Evolutionary conservation across 2,113 vertebrate species (phyloP), one percentile per base, ranked within the genome.

Genomic region (Jaculus jaculus): DNA sequence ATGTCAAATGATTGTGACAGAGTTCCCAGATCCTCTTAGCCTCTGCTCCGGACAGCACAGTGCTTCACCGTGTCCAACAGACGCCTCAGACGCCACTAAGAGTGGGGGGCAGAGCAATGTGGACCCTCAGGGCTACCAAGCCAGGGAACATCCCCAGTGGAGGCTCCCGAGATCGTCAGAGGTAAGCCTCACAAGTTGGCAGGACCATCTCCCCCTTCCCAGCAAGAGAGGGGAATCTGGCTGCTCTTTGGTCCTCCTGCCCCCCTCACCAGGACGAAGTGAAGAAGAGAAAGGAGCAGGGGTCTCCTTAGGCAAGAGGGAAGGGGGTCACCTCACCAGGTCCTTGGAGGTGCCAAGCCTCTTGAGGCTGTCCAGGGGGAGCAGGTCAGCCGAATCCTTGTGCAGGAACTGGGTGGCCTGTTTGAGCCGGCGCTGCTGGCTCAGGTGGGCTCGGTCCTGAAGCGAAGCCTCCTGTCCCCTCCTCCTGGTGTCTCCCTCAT

Each of bases 351-450:
- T 99, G 77, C 99, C 99, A 39, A 99, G 98, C 94, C 99, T 98
- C 98, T 99, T 99, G 89, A 99, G 98, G 60, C 99, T 98, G 0
- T 99, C 99, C 98, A 99, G 98, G 84, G 99, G 99, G 93, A 99
- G 99, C 96, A 99, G 98, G 98, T 99, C 99, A 21, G 99, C 99
- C 0, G 99, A 99, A 98, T 99, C 99, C 98, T 99, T 99, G 98
- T 99, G 99, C 32, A 98, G 98, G 96, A 99, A 99, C 98, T 99
- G 99, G 24, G 98, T 99, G 96, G 99, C 99, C 98, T 99, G 99
- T 94, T 99, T 99, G 85, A 99, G 99, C 30, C 98, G 98, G 51
- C 99, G 98, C 96, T 99, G 99, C 98, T 99, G 99, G 96, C 99
- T 98, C 97, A 99, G 98, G 96, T 98, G 98, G 93, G 99, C 99